These are phyloP conservation scores for Clivina fossor DNA, from an alignment of 2,888 invertebrate species.

Conservation along the genomic window DNA sequence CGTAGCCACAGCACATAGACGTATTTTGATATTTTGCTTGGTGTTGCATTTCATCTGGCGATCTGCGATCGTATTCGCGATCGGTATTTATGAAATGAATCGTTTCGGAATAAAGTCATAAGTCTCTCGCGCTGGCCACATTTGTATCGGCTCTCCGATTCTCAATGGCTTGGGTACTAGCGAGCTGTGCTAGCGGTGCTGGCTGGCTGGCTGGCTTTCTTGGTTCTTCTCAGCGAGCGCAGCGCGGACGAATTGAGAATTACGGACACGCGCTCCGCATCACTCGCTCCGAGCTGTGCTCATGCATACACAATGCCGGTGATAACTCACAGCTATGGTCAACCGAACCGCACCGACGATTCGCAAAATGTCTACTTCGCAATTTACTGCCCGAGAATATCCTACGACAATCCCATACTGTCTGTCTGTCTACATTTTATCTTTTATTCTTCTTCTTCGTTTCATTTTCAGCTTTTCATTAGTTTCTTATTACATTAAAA, in stretches of 20 bases:
- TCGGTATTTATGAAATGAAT: constrained; percentile 27
- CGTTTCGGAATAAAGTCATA: constrained; percentile 25
- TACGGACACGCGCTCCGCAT: constrained; percentile 45
- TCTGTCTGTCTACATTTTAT: constrained; percentile 9
- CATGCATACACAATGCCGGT: constrained; percentile 45
- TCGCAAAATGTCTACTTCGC: too few species aligned
- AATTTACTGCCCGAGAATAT: constrained; percentile 23
- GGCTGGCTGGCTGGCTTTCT: too few species aligned
- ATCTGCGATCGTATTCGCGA: too few species aligned
- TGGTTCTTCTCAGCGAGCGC: too few species aligned
- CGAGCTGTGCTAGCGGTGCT: constrained; percentile 1
- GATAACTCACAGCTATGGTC: constrained; percentile 44
- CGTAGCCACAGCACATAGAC: too few species aligned
- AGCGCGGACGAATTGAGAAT: too few species aligned
- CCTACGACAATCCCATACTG: constrained; percentile 28
- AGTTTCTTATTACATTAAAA: too few species aligned
- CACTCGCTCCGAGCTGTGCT: constrained; percentile 43
- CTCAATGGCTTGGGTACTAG: not conserved
- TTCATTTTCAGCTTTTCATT: too few species aligned
- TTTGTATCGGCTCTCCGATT: constrained; percentile 16
- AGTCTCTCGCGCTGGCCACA: constrained; percentile 22
- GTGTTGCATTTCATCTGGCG: too few species aligned
- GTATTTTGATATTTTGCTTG: too few species aligned
- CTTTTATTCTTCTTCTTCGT: too few species aligned
- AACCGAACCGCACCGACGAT: constrained; percentile 15